phyloP scores from a whole-genome alignment of 2,888 invertebrate genomes.

The Heteropelma amictum region DNA sequence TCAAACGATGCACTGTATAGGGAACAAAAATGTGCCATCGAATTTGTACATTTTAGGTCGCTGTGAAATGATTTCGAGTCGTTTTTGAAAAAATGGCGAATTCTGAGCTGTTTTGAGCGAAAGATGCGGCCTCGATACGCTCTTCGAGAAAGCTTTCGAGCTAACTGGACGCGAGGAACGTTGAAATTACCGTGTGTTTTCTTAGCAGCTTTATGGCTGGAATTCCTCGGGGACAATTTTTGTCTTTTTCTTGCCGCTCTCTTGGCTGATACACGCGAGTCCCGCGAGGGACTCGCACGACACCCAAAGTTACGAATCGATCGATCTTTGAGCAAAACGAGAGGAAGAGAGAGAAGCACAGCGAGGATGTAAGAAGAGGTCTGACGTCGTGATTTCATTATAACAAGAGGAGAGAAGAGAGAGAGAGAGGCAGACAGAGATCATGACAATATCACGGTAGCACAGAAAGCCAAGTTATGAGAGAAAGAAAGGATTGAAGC shows the following conservation, averaged over 20 bases:
- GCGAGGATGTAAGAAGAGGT: slow-evolving; percentile 26
- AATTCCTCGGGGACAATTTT: slow-evolving; percentile 24
- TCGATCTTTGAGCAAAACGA: slow-evolving; percentile 20
- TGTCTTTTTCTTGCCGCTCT: background rate
- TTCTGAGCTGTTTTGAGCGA: too few species aligned
- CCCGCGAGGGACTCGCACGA: background rate
- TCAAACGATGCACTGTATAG: too few species aligned
- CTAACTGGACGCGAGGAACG: too few species aligned
- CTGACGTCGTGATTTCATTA: slow-evolving; percentile 51
- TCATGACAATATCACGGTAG: slow-evolving; percentile 53
- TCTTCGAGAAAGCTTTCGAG: too few species aligned
- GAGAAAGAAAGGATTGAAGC: slow-evolving; percentile 22
- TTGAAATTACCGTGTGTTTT: background rate
- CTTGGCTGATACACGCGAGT: background rate
- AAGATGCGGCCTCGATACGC: too few species aligned
- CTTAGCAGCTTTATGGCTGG: background rate
- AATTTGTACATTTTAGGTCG: too few species aligned
- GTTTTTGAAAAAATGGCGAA: too few species aligned
- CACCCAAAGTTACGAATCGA: slow-evolving; percentile 20
- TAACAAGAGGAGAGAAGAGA: slow-evolving; percentile 35
- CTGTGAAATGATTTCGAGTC: too few species aligned
- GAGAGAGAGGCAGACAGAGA: too few species aligned
- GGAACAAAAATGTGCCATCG: too few species aligned
- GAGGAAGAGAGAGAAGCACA: slow-evolving; percentile 1
- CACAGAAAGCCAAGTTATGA: background rate